Conservation (phyloP, 1,140 invertebrate species). For the Caenorhabditis elegans region DNA sequence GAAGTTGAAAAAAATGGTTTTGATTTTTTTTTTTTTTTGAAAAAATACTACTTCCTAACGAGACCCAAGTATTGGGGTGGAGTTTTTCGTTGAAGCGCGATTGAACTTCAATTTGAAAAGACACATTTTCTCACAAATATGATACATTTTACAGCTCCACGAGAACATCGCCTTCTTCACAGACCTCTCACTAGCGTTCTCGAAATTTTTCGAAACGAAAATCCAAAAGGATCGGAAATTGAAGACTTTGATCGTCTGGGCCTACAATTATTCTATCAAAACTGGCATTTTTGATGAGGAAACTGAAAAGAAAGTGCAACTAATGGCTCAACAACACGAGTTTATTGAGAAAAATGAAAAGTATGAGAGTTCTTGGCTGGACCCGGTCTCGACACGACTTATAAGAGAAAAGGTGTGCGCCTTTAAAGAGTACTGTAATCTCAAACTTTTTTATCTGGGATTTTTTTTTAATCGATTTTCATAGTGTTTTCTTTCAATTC, state of each 20-base stretch:
- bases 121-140: not conserved
- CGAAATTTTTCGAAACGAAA: conserved; percentile 12
- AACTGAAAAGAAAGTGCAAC: not conserved
- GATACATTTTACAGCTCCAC: not conserved
- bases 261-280: conserved; percentile 35
- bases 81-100: too few species aligned
- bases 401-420: too few species aligned
- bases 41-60: too few species aligned
- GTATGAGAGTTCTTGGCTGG: not conserved
- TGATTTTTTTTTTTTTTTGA: too few species aligned
- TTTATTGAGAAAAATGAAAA: conserved; percentile 24
- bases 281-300: conserved; percentile 23
- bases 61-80: too few species aligned
- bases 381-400: too few species aligned
- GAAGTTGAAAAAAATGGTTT: too few species aligned
- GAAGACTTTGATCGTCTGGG: conserved; percentile 32
- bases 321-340: conserved; percentile 37
- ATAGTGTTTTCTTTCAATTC: too few species aligned
- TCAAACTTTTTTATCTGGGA: too few species aligned
- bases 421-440: too few species aligned
- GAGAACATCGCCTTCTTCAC: conserved; percentile 34
- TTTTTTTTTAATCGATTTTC: too few species aligned
- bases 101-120: too few species aligned
- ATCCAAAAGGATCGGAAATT: conserved; percentile 39
- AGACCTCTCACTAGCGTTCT: conserved; percentile 22